Evolutionary conservation across 2,888 invertebrate species (phyloP).

Genomic region (Thyatira batis): DNA sequence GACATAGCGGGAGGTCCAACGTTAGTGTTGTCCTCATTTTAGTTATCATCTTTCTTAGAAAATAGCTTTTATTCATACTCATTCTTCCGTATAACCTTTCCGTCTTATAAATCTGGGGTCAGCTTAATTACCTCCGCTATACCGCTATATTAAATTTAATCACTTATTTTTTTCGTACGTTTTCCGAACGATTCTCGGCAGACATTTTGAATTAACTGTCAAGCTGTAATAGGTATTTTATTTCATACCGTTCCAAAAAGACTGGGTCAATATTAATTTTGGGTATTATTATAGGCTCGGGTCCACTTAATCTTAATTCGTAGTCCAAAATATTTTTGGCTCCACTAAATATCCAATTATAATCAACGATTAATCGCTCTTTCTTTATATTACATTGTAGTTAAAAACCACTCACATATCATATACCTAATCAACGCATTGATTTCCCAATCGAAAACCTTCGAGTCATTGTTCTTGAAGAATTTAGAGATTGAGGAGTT

Average conservation of each 20-base stretch:
- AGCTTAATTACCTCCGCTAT: not conserved
- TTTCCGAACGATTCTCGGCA: too few relatives aligned
- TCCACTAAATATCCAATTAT: not conserved
- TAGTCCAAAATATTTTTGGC: not conserved
- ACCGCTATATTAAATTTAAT: not conserved
- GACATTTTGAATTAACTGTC: too few relatives aligned
- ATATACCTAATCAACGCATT: too few relatives aligned
- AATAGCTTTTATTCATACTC: not conserved
- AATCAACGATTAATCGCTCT: not conserved
- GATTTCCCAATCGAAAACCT: too few relatives aligned
- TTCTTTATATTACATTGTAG: not conserved
- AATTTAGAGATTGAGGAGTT: too few relatives aligned
- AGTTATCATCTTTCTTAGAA: not conserved
- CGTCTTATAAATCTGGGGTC: not conserved
- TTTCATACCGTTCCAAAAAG: not conserved
- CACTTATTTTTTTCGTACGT: too few relatives aligned
- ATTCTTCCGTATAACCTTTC: not conserved
- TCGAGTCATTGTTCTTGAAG: too few relatives aligned
- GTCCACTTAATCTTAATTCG: not conserved
- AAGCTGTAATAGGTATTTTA: too few relatives aligned
- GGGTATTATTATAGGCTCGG: not conserved
- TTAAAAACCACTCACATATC: not conserved
- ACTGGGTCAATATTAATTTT: not conserved
- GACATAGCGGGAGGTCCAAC: not conserved
- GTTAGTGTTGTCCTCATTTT: not conserved